These are phyloP conservation scores for Cherax quadricarinatus DNA, from an alignment of 1,140 invertebrate genomes.

Conservation along the genomic window DNA sequence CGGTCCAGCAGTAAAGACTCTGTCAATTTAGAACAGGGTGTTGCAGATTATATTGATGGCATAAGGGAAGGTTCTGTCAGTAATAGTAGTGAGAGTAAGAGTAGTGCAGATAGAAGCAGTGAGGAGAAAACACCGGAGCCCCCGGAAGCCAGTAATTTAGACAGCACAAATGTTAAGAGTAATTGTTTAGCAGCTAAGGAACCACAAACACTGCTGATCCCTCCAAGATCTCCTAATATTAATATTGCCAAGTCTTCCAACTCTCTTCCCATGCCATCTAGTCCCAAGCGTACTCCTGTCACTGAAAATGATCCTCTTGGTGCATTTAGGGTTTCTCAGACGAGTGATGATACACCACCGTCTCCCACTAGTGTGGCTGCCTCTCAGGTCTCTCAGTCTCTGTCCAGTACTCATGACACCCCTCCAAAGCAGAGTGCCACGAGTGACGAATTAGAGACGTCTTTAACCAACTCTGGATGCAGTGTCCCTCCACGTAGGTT, in stretches of 20 bases:
- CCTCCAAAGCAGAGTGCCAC: slow-evolving; percentile 9
- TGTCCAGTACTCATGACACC: neutral
- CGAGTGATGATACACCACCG: neutral
- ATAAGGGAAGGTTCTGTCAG: neutral
- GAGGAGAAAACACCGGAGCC: slow-evolving; percentile 1
- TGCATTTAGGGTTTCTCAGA: slow-evolving; percentile 79
- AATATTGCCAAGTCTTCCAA: slow-evolving; percentile 80
- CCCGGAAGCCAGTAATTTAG: neutral
- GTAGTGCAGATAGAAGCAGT: neutral
- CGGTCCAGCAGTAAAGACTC: slow-evolving; percentile 72
- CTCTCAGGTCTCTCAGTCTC: slow-evolving; percentile 11
- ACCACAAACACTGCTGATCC: slow-evolving; percentile 4
- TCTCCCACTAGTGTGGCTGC: neutral
- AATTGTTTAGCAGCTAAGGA: neutral
- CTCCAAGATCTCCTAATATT: slow-evolving; percentile 76
- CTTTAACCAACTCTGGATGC: neutral
- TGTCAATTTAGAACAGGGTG: slow-evolving; percentile 55
- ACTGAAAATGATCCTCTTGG: slow-evolving; percentile 94
- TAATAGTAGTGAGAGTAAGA: slow-evolving; percentile 6
- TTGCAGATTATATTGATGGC: slow-evolving; percentile 53
- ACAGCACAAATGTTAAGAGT: neutral
- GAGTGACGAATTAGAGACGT: slow-evolving; percentile 29
- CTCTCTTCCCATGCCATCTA: slow-evolving; percentile 76
- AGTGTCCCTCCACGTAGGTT: neutral
- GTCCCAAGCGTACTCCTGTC: slow-evolving; percentile 84